Conservation (phyloP, 2,888 invertebrate species). For the Caenorhabditis becei region DNA sequence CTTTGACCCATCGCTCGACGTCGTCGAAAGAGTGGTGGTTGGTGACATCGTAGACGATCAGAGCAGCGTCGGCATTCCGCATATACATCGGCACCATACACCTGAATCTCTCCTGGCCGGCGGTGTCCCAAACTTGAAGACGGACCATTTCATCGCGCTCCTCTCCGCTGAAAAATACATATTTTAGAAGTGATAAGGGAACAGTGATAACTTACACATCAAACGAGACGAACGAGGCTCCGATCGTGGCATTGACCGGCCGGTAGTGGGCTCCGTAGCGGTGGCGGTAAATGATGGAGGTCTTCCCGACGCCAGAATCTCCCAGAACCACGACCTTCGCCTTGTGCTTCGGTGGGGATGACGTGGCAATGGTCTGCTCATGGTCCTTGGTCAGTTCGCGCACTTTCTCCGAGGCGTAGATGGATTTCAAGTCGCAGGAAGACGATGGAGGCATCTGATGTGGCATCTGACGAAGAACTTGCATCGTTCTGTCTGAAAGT, state of each 20-base stretch:
- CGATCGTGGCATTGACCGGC: conserved; percentile 75
- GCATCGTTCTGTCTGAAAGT: conserved; percentile 56
- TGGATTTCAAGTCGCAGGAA: conserved; percentile 56
- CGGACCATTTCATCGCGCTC: conserved; percentile 58
- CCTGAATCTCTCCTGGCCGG: conserved; percentile 76
- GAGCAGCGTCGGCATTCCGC: conserved; percentile 74
- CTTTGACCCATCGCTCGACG: conserved; percentile 73
- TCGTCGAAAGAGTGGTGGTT: conserved; percentile 73
- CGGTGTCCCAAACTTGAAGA: conserved; percentile 78
- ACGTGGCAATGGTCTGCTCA: conserved; percentile 58
- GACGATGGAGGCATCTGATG: conserved; percentile 47
- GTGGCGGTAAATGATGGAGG: conserved; percentile 71
- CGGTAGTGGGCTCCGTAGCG: conserved; percentile 65
- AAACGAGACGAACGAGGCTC: conserved; percentile 73
- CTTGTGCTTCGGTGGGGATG: conserved; percentile 56
- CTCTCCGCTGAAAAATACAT: conserved; percentile 50
- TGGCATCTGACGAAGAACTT: conserved; percentile 57
- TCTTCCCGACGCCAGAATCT: conserved; percentile 71
- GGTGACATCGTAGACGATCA: conserved; percentile 78
- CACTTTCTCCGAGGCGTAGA: conserved; percentile 67
- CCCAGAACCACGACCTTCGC: conserved; percentile 71
- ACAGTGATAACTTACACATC: conserved; percentile 61
- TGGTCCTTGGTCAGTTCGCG: conserved; percentile 68
- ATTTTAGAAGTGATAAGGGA: neutral
- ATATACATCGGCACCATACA: conserved; percentile 80